Evolutionary conservation across 2,888 invertebrate genomes (phyloP).

Genomic region (Drosophila eohydei): DNA sequence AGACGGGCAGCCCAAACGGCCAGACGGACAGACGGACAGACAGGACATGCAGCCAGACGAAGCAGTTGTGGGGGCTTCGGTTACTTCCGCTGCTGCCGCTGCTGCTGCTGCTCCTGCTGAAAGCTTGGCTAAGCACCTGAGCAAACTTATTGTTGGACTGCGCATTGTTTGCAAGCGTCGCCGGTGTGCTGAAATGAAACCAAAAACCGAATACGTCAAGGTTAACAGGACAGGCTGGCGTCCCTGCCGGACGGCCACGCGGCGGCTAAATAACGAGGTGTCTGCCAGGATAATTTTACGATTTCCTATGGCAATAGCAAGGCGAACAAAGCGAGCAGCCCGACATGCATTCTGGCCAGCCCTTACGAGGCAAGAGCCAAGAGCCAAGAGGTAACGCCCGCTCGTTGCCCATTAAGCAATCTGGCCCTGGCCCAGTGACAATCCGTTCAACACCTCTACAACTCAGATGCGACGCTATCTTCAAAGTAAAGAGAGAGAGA

Average conservation of each 20-base stretch:
- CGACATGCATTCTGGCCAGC: slow-evolving; percentile 10
- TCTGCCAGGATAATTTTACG: slow-evolving; percentile 85
- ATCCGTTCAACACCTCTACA: slow-evolving; percentile 71
- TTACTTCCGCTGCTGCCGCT: slow-evolving; percentile 36
- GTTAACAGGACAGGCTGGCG: slow-evolving; percentile 67
- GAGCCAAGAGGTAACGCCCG: background rate
- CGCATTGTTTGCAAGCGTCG: slow-evolving; percentile 72
- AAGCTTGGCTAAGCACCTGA: slow-evolving; percentile 84
- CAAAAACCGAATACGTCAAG: slow-evolving; percentile 77
- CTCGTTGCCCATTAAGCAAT: slow-evolving; percentile 67
- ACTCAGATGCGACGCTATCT: slow-evolving; percentile 63
- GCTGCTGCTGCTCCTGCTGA: slow-evolving; percentile 48
- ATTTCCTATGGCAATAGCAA: slow-evolving; percentile 82
- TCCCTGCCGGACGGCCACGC: slow-evolving; percentile 1
- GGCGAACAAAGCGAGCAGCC: slow-evolving; percentile 44
- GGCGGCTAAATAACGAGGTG: slow-evolving; percentile 83
- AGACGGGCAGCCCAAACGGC: slow-evolving; percentile 11
- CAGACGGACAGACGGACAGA: slow-evolving; percentile 13
- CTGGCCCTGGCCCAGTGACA: slow-evolving; percentile 66
- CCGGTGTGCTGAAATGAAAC: slow-evolving; percentile 54
- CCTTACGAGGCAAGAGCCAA: background rate
- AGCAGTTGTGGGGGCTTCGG: background rate
- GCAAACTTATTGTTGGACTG: slow-evolving; percentile 83
- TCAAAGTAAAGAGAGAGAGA: slow-evolving; percentile 38
- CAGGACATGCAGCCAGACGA: slow-evolving; percentile 9